Evolutionary conservation across 2,888 invertebrate species (phyloP), one percentile per base, ranked within the genome.

Genomic region (Leucophenga montana): DNA sequence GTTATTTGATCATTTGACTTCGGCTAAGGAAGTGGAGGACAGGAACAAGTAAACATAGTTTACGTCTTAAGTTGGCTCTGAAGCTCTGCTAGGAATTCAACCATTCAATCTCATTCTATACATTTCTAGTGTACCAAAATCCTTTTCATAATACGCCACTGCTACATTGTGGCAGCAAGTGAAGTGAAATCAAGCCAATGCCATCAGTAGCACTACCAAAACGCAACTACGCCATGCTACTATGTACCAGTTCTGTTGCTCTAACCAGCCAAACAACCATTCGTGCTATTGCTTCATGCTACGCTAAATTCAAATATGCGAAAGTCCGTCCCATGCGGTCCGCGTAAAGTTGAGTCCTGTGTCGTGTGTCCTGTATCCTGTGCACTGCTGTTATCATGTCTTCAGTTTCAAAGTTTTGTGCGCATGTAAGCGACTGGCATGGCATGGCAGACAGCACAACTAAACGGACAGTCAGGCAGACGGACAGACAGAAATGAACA

Each of bases 331-430:
- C 67, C 53, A 50, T 53, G 31, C 48, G 27, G 71, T 31, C 44
- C 33, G 69, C 66, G 68, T 71, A 53, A 57, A 48, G 68, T 53
- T 39, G 14, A 16, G 18, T n/a, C n/a, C 13, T 27, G 5, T 27
- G 64, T 50, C 53, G 27, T 56, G 18, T 50, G 56, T 56, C 31
- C 61, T 13, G 71, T 67, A 57, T 57, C 69, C 56, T 68, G 77
- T 78, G 82, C 75, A 70, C 46, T 53, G 73, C 76, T 80, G 75
- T 77, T 77, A 77, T 80, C 80, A 82, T 77, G 82, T 84, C 84
- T 84, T 80, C 82, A 82, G 81, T 81, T 84, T 77, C 81, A 83
- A 84, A 84, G 82, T 82, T 84, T 84, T 80, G 50, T 50, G n/a
- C 83, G 78, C 84, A 82, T 78, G 80, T 82, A 81, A 78, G 83